Percentiles rank a stretch among this genome's conserved stretches.
Conservation (phyloP, 2,113 vertebrate species). For the Anseranas semipalmata region DNA sequence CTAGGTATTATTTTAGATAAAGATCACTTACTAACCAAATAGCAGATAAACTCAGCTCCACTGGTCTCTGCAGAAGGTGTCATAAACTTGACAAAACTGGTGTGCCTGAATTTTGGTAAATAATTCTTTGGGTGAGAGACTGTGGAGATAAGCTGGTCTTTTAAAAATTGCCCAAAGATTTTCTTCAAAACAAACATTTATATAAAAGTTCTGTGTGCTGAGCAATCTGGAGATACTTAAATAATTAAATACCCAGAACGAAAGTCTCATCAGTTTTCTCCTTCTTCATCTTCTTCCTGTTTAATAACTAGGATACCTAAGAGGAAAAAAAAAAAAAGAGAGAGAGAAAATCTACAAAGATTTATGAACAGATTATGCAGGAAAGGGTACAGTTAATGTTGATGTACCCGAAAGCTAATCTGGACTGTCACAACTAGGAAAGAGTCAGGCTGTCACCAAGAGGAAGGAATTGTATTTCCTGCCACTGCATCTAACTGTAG, state of each 20-base stretch:
- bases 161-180: slow-evolving; percentile 61
- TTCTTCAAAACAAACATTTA: slow-evolving; percentile 74
- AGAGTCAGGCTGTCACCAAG: background rate
- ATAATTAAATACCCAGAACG: slow-evolving; percentile 73
- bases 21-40: slow-evolving; percentile 27
- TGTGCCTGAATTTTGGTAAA: slow-evolving; percentile 34
- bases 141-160: slow-evolving; percentile 26
- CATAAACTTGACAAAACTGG: slow-evolving; percentile 19
- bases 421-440: background rate
- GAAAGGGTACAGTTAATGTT: background rate
- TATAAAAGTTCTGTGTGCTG: slow-evolving; percentile 68
- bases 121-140: slow-evolving; percentile 60
- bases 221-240: slow-evolving; percentile 66
- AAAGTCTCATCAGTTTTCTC: slow-evolving; percentile 66
- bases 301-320: slow-evolving; percentile 83
- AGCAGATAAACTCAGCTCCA: slow-evolving; percentile 30
- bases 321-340: background rate
- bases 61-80: slow-evolving; percentile 32
- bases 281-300: slow-evolving; percentile 78
- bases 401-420: background rate
- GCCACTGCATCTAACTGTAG: background rate
- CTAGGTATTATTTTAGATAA: slow-evolving; percentile 11
- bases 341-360: background rate
- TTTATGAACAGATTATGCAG: background rate
- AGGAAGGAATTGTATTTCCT: background rate